Conservation (phyloP, 2,888 invertebrate genomes). For the Myopa tessellatipennis region DNA sequence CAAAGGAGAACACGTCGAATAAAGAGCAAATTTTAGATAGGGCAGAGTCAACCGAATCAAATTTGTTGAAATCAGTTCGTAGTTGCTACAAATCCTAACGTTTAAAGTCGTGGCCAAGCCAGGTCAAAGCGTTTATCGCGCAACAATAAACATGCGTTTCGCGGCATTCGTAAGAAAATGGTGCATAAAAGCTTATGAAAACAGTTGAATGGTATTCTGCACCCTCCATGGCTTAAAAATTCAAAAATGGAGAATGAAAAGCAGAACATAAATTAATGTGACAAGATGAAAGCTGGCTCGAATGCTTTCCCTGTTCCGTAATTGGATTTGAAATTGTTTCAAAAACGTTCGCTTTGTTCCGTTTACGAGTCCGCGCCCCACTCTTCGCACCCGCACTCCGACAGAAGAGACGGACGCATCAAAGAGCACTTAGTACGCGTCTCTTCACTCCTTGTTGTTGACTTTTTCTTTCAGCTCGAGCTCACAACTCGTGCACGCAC, state of each 20-base stretch:
- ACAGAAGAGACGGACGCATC: conserved; percentile 23
- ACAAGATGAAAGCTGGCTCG: conserved; percentile 49
- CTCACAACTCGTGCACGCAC: conserved; percentile 7
- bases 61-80: too few species aligned
- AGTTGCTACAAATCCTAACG: too few species aligned
- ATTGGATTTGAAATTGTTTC: conserved; percentile 52
- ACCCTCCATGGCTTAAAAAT: background rate
- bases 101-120: too few species aligned
- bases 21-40: too few species aligned
- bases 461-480: background rate
- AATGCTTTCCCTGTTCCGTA: conserved; percentile 49
- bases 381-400: background rate
- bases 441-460: conserved; percentile 6
- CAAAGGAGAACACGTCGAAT: too few species aligned
- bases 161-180: too few species aligned
- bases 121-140: too few species aligned
- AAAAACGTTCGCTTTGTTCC: conserved; percentile 50
- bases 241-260: conserved; percentile 32
- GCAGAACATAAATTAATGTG: conserved; percentile 48
- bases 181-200: too few species aligned
- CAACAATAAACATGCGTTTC: too few species aligned
- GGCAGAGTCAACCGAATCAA: too few species aligned
- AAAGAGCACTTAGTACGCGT: conserved; percentile 14
- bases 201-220: too few species aligned
- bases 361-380: conserved; percentile 42